A percentile compares a stretch with the other conserved stretches of the same genome.
Conservation (phyloP, 2,113 vertebrate genomes). For the Centrocercus urophasianus region DNA sequence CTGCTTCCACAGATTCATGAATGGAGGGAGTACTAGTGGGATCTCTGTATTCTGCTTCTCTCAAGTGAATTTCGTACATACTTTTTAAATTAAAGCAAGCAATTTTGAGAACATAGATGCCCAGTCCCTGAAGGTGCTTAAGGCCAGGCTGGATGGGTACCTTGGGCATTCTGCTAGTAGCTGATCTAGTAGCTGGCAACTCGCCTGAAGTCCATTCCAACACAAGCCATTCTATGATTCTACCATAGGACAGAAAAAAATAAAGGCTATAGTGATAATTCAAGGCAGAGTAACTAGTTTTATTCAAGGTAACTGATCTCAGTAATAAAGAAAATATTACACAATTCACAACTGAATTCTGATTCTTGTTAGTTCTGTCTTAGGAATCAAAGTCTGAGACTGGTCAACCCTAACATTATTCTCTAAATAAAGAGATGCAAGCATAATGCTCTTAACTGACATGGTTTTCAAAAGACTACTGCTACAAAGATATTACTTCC, state of each 20-base stretch:
- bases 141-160: no score
- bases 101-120: not conserved
- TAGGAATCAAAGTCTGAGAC: not conserved
- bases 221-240: no score
- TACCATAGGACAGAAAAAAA: not conserved
- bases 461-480: not conserved
- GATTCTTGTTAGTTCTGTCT: not conserved
- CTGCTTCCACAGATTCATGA: not conserved
- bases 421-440: not conserved
- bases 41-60: not conserved
- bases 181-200: no score
- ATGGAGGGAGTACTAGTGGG: not conserved
- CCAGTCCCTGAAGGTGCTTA: no score
- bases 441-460: not conserved
- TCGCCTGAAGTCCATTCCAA: no score
- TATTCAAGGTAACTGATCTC: not conserved
- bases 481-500: not conserved
- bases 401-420: not conserved
- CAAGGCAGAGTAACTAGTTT: not conserved
- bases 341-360: not conserved
- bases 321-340: not conserved
- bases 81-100: not conserved
- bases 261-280: not conserved
- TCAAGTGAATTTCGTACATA: not conserved
- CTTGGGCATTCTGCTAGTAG: no score